These are phyloP conservation scores for Eilema depressum DNA, from an alignment of 2,888 invertebrate genomes.

Conservation along the genomic window DNA sequence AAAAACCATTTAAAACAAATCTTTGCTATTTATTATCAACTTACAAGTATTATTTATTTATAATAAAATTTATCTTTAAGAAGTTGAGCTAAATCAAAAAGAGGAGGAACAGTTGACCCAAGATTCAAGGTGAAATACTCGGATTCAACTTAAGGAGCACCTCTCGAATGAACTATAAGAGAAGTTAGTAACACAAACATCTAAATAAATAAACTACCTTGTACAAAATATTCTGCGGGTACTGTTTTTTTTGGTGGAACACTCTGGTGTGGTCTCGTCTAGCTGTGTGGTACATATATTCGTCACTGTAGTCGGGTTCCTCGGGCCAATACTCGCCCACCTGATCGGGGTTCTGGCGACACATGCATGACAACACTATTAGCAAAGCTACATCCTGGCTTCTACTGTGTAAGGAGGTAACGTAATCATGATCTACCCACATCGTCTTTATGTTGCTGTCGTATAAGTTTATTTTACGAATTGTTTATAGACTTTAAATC, in stretches of 20 bases:
- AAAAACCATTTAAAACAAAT: background rate
- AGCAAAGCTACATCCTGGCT: constrained; percentile 71
- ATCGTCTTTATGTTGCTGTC: background rate
- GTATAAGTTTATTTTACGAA: background rate
- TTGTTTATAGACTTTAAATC: no score
- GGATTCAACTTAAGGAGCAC: background rate
- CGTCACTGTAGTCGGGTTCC: constrained; percentile 82
- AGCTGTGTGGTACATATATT: constrained; percentile 85
- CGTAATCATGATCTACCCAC: constrained; percentile 24
- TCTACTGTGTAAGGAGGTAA: constrained; percentile 27
- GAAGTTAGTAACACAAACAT: constrained; percentile 45
- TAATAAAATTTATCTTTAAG: background rate
- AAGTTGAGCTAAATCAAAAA: background rate
- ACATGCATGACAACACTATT: constrained; percentile 74
- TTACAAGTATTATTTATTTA: background rate
- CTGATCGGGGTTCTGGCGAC: constrained; percentile 73
- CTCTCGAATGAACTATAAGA: constrained; percentile 12
- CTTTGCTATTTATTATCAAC: background rate
- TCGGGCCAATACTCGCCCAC: constrained; percentile 79
- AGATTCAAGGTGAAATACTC: background rate
- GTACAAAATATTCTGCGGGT: constrained; percentile 83
- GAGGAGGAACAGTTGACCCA: background rate
- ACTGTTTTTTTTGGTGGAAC: constrained; percentile 84
- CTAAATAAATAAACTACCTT: constrained; percentile 72
- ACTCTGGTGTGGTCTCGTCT: constrained; percentile 81